A percentile compares a stretch with the other conserved stretches of the same genome.
phyloP scores from a whole-genome alignment of 2,797 vertebrate species.

The Tenualosa ilisha region DNA sequence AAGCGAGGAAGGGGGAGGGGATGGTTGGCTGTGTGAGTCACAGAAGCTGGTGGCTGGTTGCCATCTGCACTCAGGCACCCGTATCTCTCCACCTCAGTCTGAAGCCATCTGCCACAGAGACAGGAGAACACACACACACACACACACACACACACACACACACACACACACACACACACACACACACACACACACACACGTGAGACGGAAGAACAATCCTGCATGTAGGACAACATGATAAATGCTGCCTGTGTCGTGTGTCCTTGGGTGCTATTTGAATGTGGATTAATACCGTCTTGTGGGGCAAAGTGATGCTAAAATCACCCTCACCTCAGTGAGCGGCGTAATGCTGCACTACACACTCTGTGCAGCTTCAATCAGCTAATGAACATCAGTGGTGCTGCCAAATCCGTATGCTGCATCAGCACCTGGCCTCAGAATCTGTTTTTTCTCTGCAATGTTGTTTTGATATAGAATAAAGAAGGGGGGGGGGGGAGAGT shows the following conservation, averaged over 20 bases:
- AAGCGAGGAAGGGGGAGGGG: no score
- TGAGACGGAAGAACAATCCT: background rate
- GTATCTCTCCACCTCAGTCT: background rate
- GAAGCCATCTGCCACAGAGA: slow-evolving; percentile 12
- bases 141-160: background rate
- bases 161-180: slow-evolving; percentile 7
- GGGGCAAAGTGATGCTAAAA: background rate
- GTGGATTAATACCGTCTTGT: background rate
- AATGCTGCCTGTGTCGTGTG: background rate
- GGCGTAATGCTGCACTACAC: background rate
- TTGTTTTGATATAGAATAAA: background rate
- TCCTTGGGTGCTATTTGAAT: background rate
- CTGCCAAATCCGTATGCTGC: background rate
- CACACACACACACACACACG: slow-evolving; percentile 3
- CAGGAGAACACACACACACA: background rate
- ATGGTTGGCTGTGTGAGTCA: background rate
- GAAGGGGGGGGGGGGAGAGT: background rate
- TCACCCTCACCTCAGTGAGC: background rate
- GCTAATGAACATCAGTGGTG: background rate
- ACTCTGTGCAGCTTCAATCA: background rate
- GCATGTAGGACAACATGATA: background rate
- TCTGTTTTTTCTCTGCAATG: background rate
- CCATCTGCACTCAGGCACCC: background rate
- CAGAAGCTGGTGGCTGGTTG: background rate
- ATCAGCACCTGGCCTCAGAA: background rate